Percentiles rank a stretch among this genome's conserved stretches.
These are phyloP conservation scores for Pasiphila rectangulata DNA, from an alignment of 2,888 invertebrate species.

Conservation along the genomic window DNA sequence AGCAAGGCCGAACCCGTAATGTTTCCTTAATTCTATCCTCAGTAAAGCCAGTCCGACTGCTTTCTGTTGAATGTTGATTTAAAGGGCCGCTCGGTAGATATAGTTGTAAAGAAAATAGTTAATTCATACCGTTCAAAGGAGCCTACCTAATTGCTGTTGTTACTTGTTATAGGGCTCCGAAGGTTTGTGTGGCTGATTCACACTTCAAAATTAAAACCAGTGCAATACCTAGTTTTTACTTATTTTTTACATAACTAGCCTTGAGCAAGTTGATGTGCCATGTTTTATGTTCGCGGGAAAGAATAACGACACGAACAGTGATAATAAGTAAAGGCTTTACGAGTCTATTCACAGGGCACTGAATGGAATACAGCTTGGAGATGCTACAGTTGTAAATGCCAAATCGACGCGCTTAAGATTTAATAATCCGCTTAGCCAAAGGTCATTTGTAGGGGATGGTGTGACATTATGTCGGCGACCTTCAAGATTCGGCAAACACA, in stretches of 20 bases:
- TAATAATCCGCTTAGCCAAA: constrained; percentile 18
- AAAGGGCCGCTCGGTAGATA: too few species aligned
- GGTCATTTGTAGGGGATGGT: constrained; percentile 10
- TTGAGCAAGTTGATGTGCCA: constrained; percentile 11
- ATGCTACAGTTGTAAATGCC: constrained; percentile 12
- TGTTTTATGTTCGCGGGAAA: constrained; percentile 6
- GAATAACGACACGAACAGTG: constrained; percentile 6
- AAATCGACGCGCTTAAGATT: constrained; percentile 8
- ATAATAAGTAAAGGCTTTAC: constrained; percentile 16
- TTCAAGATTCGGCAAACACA: constrained; percentile 1
- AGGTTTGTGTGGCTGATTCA: too few species aligned
- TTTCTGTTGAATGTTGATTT: too few species aligned
- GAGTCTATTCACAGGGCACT: constrained; percentile 4
- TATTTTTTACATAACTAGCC: constrained; percentile 4
- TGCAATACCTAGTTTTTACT: not conserved
- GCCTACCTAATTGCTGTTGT: too few species aligned
- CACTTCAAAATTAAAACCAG: too few species aligned
- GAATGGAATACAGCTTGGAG: constrained; percentile 12
- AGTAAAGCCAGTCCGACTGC: too few species aligned
- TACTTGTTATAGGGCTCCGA: too few species aligned
- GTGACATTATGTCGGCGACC: constrained; percentile 3
- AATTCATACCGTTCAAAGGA: too few species aligned
- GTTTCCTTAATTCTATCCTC: too few species aligned
- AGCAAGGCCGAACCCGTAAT: too few species aligned
- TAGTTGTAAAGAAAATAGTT: too few species aligned